Evolutionary conservation across 2,888 invertebrate genomes (phyloP), one percentile per base, ranked within the genome.

Genomic region (Ditula angustiorana): DNA sequence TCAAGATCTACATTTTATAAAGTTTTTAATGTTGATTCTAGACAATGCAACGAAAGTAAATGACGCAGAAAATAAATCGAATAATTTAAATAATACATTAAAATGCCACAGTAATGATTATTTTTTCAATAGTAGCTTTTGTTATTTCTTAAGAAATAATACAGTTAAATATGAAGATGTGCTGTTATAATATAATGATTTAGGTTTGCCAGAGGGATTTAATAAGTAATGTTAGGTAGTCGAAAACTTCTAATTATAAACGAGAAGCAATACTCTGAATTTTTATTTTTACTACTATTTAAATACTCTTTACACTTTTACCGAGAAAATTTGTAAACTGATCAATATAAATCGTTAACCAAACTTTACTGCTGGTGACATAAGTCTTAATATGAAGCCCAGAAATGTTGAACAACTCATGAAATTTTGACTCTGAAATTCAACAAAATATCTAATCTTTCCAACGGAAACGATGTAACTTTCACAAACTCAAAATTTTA

Each of bases 241-340:
- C 81, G 84, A 89, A 90, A 90, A 89, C 87, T 79, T 88, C 85
- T 90, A 91, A 64, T 90, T 88, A 88, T 91, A 91, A 91, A 90
- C 82, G 88, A 90, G 84, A 92, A 92, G 92, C 92, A 92, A 92
- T 92, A 92, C 90, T 92, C 92, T 87, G 85, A 86, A 86, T 88
- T 87, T 84, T 87, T 83, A 85, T 90, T 90, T 87, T 89, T 88
- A 87, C 80, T 87, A 86, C 81, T 73, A 64, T 59, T 58, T 63
- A 85, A 89, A 90, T 91, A 91, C 89, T 91, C 88, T 86, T 55
- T 77, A 82, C 76, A 78, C 75, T 77, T 78, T 75, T 77, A 68
- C 79, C 77, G 78, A 74, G 81, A 76, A 73, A 82, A 83, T 80
- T 79, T 75, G 77, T 76, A 74, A 78, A 81, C 78, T 81, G 75